phyloP scores from a whole-genome alignment of 1,140 invertebrate species.

The Cardiocondyla obscurior region DNA sequence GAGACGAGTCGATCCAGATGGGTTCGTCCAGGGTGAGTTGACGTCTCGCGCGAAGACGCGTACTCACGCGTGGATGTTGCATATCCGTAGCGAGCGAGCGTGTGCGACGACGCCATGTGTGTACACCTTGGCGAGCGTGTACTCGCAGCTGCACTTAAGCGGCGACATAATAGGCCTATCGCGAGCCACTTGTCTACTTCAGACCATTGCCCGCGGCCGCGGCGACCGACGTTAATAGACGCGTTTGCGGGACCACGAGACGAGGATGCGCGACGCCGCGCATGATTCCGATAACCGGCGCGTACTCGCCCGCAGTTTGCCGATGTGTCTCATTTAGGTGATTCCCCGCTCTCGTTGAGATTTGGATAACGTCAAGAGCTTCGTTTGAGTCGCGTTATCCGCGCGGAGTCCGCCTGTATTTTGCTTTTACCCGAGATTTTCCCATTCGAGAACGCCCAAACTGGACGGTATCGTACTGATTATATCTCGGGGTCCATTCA shows the following conservation, averaged over 20 bases:
- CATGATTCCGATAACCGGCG: neutral
- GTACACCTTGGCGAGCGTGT: constrained; percentile 4
- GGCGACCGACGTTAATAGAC: constrained; percentile 54
- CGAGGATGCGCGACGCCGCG: neutral
- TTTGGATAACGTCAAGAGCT: constrained; percentile 22
- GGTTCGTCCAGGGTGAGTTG: constrained; percentile 30
- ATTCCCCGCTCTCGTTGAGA: constrained; percentile 1
- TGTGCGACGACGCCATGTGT: neutral
- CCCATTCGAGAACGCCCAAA: no score
- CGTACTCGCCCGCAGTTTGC: neutral
- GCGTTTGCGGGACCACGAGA: constrained; percentile 51
- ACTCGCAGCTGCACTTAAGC: constrained; percentile 41
- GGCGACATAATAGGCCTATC: constrained; percentile 56
- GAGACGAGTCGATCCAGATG: neutral
- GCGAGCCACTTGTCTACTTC: constrained; percentile 50
- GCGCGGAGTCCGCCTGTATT: neutral
- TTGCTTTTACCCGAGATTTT: neutral
- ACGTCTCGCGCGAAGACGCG: neutral
- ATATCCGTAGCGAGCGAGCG: neutral
- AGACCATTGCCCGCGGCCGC: constrained; percentile 12
- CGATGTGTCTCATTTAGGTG: constrained; percentile 17
- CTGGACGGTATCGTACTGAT: neutral
- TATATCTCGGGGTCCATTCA: neutral
- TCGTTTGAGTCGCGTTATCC: neutral
- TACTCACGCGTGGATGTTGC: neutral